Percentiles rank a stretch among this genome's conserved stretches.
phyloP scores from a whole-genome alignment of 2,888 invertebrate genomes.

The Phlogophora meticulosa region DNA sequence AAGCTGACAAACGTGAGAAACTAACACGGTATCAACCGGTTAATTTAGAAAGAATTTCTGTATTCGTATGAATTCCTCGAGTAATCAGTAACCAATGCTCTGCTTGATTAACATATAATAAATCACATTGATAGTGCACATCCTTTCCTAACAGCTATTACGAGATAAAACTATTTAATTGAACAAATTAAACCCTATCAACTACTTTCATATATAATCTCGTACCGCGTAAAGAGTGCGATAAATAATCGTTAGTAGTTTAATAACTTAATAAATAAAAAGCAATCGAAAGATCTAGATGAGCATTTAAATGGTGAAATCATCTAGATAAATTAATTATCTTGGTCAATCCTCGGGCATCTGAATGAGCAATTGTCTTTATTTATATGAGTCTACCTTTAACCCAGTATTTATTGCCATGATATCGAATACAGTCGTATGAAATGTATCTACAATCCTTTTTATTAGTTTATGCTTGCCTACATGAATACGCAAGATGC shows the following conservation, averaged over 20 bases:
- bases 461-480: constrained; percentile 38
- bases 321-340: constrained; percentile 59
- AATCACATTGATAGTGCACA: constrained; percentile 49
- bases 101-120: constrained; percentile 39
- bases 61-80: constrained; percentile 44
- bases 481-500: constrained; percentile 20
- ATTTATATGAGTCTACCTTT: constrained; percentile 55
- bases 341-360: constrained; percentile 53
- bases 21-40: constrained; percentile 51
- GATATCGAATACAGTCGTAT: constrained; percentile 48
- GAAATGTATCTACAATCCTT: constrained; percentile 45
- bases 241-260: constrained; percentile 61
- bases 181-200: constrained; percentile 54
- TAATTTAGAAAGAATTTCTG: constrained; percentile 57
- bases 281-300: constrained; percentile 56
- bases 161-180: constrained; percentile 46
- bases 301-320: constrained; percentile 59
- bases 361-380: constrained; percentile 63
- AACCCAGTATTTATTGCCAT: constrained; percentile 48
- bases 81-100: constrained; percentile 34
- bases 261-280: constrained; percentile 58
- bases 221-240: constrained; percentile 26
- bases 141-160: constrained; percentile 43
- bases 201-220: constrained; percentile 42
- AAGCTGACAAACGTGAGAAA: constrained; percentile 64